phyloP scores from a whole-genome alignment of 2,797 vertebrate genomes.

The Gouania willdenowi region DNA sequence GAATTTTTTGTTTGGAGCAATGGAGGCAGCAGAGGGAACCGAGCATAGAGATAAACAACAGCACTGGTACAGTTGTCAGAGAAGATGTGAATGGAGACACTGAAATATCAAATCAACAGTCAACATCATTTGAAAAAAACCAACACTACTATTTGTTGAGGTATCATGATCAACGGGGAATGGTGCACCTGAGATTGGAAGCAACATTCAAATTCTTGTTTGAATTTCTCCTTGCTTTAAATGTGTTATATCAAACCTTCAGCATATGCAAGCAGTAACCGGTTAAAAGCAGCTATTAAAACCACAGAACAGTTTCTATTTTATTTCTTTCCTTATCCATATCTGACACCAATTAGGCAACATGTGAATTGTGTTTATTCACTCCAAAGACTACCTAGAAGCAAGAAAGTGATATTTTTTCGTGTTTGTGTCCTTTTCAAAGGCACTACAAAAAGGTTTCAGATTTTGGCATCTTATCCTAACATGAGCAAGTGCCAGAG shows the following conservation, averaged over 20 bases:
- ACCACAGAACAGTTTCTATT: slow-evolving; percentile 22
- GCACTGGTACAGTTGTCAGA: slow-evolving; percentile 51
- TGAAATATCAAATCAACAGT: slow-evolving; percentile 54
- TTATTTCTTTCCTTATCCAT: slow-evolving; percentile 20
- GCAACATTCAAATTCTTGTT: no score
- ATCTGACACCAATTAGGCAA: slow-evolving; percentile 19
- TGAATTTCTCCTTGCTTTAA: no score
- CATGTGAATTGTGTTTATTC: slow-evolving; percentile 27
- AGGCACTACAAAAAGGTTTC: no score
- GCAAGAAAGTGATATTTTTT: no score
- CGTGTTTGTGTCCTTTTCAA: no score
- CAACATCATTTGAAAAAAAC: slow-evolving; percentile 29
- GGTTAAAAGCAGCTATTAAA: slow-evolving; percentile 21
- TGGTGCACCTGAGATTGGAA: no score
- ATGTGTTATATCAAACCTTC: no score
- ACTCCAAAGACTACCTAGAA: slow-evolving; percentile 12
- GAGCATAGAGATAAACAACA: slow-evolving; percentile 57
- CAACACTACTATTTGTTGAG: slow-evolving; percentile 9
- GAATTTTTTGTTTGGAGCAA: slow-evolving; percentile 66
- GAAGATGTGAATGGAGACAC: slow-evolving; percentile 42
- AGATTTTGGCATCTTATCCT: no score
- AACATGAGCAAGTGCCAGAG: slow-evolving; percentile 27
- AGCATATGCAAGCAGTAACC: slow-evolving; percentile 12
- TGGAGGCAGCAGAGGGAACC: slow-evolving; percentile 42
- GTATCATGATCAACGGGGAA: slow-evolving; percentile 28